phyloP scores from a whole-genome alignment of 1,140 invertebrate genomes.

The Drosophila grimshawi region DNA sequence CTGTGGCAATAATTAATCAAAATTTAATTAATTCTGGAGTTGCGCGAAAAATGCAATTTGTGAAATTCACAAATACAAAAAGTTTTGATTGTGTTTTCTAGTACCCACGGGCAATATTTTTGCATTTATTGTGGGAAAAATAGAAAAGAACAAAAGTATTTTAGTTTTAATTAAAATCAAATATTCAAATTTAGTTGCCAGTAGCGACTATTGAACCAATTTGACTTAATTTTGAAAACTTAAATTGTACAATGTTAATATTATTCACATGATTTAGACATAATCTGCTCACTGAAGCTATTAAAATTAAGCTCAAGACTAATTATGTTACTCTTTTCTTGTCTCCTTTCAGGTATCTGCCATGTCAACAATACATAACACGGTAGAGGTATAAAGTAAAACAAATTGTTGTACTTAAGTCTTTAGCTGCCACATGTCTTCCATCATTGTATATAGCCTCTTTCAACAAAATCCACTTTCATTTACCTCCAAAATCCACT shows the following conservation, averaged over 20 bases:
- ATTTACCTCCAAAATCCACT: constrained; percentile 30
- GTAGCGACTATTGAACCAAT: neutral
- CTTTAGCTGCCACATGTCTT: neutral
- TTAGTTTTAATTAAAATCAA: neutral
- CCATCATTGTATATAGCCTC: neutral
- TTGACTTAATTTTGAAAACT: neutral
- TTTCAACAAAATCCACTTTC: constrained; percentile 29
- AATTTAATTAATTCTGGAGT: constrained; percentile 12
- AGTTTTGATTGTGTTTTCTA: constrained; percentile 19
- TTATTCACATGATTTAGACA: neutral
- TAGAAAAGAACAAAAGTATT: neutral
- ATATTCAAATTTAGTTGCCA: constrained; percentile 3
- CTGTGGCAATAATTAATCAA: constrained; percentile 40
- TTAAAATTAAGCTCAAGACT: constrained; percentile 3
- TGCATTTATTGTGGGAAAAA: constrained; percentile 7
- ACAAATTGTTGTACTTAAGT: neutral
- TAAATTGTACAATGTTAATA: neutral
- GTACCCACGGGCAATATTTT: constrained; percentile 2
- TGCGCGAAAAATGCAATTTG: constrained; percentile 5
- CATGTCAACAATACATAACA: neutral
- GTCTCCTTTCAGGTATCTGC: constrained; percentile 62
- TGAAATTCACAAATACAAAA: constrained; percentile 8
- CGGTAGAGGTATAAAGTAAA: constrained; percentile 16
- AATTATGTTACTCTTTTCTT: neutral
- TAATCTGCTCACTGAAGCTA: neutral